A percentile compares a stretch with the other conserved stretches of the same genome.
These are phyloP conservation scores for Phasia obesa DNA, from an alignment of 2,888 invertebrate genomes.

Conservation along the genomic window DNA sequence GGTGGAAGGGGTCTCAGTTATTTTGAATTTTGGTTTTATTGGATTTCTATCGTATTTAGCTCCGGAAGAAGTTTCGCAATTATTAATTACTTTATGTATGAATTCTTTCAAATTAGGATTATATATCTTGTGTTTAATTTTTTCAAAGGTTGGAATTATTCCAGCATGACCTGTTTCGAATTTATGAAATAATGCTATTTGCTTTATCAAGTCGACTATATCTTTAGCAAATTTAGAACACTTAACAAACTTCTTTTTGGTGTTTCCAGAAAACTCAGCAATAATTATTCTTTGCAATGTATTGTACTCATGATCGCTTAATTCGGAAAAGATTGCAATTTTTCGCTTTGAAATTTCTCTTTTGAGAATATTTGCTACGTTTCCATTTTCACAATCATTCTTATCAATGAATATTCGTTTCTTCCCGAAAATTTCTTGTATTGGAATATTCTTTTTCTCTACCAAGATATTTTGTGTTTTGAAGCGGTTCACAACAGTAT, in stretches of 20 bases:
- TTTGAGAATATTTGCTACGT: too few species aligned
- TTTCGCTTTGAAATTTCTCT: too few species aligned
- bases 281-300: too few species aligned
- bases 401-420: too few species aligned
- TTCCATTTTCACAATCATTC: neutral
- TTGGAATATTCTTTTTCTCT: too few species aligned
- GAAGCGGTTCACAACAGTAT: too few species aligned
- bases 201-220: neutral
- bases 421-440: too few species aligned
- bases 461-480: too few species aligned
- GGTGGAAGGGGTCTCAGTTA: conserved; percentile 36
- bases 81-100: conserved; percentile 42
- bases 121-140: conserved; percentile 22
- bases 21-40: conserved; percentile 38
- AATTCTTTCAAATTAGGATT: conserved; percentile 18
- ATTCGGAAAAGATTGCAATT: too few species aligned
- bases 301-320: too few species aligned
- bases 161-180: conserved; percentile 30
- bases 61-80: conserved; percentile 11
- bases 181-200: conserved; percentile 44
- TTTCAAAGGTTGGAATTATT: conserved; percentile 46
- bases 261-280: too few species aligned
- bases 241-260: conserved; percentile 27
- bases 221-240: conserved; percentile 10
- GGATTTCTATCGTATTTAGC: conserved; percentile 32